Percentiles rank a stretch among this genome's conserved stretches.
Conservation (phyloP, 23 tunicate species). For the Clavelina lepadiformis region DNA sequence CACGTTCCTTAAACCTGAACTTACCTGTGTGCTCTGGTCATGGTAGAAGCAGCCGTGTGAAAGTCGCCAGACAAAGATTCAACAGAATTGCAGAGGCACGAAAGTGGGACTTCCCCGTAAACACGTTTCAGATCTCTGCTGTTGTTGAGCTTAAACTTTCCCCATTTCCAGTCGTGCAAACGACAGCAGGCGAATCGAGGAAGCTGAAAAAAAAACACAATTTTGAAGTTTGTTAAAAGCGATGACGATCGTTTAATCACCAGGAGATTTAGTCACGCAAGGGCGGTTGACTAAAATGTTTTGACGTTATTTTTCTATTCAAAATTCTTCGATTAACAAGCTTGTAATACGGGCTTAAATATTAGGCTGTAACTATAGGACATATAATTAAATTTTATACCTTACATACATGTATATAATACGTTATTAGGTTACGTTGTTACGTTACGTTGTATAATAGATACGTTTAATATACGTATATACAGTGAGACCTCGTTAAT, state of each 20-base stretch:
- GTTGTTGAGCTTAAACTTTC: background rate
- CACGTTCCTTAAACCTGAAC: background rate
- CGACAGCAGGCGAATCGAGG: conserved; percentile 58
- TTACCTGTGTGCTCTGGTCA: conserved; percentile 28
- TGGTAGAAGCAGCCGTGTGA: conserved; percentile 2
- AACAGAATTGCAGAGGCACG: conserved; percentile 16
- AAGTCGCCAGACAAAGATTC: conserved; percentile 12
- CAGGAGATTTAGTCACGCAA: no score
- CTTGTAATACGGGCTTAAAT: no score
- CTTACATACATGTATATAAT: no score
- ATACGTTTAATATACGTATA: no score
- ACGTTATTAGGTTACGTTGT: no score
- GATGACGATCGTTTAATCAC: background rate
- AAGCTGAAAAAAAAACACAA: conserved; percentile 10
- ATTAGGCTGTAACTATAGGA: no score
- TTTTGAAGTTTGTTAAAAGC: background rate
- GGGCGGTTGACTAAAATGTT: no score
- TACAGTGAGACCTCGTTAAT: no score
- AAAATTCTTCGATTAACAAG: no score
- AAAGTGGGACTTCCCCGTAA: conserved; percentile 10
- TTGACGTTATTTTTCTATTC: no score
- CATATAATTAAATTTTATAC: no score
- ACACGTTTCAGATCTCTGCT: background rate
- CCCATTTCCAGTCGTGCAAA: background rate
- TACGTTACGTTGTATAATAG: no score